These are phyloP conservation scores for Todus mexicanus DNA, from an alignment of 2,797 vertebrate genomes.

Conservation along the genomic window DNA sequence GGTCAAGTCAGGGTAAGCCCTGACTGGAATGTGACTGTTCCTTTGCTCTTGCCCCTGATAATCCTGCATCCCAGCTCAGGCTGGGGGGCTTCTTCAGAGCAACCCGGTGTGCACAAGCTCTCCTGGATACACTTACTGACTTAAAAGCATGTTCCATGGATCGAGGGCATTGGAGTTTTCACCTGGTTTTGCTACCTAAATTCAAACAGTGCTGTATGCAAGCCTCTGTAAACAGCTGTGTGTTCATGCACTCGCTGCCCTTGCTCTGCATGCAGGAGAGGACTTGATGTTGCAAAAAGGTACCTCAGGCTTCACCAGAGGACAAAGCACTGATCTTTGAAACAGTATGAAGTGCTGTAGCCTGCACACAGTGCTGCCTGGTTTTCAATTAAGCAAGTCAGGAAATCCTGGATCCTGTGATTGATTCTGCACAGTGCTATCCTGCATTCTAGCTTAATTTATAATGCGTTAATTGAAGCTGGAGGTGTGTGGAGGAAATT, in stretches of 20 bases:
- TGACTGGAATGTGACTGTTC: not conserved
- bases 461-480: not conserved
- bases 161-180: not conserved
- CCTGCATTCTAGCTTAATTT: constrained; percentile 20
- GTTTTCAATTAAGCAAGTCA: not conserved
- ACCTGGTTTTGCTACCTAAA: not conserved
- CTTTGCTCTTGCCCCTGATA: not conserved
- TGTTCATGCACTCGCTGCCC: not conserved
- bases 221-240: too few species aligned
- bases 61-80: not conserved
- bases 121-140: not conserved
- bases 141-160: not conserved
- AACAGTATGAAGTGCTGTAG: not conserved
- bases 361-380: not conserved
- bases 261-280: not conserved
- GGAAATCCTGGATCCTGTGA: not conserved
- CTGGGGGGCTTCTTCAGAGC: not conserved
- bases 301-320: not conserved
- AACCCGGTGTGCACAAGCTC: not conserved
- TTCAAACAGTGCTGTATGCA: not conserved
- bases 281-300: not conserved
- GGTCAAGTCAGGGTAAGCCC: not conserved
- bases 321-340: not conserved
- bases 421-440: not conserved
- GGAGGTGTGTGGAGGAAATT: not conserved